Percentiles rank a stretch among this genome's conserved stretches.
Conservation (phyloP, 2,888 invertebrate genomes). For the Parthenolecanium corni region DNA sequence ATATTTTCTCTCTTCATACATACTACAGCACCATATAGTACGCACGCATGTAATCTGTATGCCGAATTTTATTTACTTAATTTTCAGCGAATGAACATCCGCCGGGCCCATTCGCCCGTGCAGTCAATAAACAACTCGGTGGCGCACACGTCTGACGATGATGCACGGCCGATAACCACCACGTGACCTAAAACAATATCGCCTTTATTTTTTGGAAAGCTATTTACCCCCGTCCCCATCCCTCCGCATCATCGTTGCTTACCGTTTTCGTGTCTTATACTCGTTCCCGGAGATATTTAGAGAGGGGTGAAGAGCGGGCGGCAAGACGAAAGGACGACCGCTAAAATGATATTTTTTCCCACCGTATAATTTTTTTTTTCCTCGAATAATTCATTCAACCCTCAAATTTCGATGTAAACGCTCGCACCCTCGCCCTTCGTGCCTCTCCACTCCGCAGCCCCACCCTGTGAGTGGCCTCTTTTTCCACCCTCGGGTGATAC, state of each 20-base stretch:
- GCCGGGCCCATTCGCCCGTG: too few relatives aligned
- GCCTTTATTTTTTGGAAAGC: background rate
- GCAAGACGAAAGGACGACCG: background rate
- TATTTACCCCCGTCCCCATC: background rate
- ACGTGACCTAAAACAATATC: constrained; percentile 24
- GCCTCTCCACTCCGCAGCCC: too few relatives aligned
- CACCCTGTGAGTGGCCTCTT: too few relatives aligned
- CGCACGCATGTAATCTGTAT: too few relatives aligned
- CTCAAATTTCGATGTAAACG: constrained; percentile 20
- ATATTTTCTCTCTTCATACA: too few relatives aligned
- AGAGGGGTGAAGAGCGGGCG: too few relatives aligned
- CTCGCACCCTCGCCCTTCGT: background rate
- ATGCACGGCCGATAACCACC: background rate
- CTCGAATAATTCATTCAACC: constrained; percentile 16
- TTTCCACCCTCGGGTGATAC: too few relatives aligned
- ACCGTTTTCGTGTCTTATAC: background rate
- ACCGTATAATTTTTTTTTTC: background rate
- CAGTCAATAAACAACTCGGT: too few relatives aligned
- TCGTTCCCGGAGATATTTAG: background rate
- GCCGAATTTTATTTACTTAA: constrained; percentile 1
- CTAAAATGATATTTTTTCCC: background rate
- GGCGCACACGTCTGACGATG: too few relatives aligned
- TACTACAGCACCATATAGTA: too few relatives aligned
- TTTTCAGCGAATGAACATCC: constrained; percentile 2
- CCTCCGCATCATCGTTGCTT: background rate